A percentile compares a stretch with the other conserved stretches of the same genome.
Conservation (phyloP, 2,888 invertebrate species). For the Drosophila merina region DNA sequence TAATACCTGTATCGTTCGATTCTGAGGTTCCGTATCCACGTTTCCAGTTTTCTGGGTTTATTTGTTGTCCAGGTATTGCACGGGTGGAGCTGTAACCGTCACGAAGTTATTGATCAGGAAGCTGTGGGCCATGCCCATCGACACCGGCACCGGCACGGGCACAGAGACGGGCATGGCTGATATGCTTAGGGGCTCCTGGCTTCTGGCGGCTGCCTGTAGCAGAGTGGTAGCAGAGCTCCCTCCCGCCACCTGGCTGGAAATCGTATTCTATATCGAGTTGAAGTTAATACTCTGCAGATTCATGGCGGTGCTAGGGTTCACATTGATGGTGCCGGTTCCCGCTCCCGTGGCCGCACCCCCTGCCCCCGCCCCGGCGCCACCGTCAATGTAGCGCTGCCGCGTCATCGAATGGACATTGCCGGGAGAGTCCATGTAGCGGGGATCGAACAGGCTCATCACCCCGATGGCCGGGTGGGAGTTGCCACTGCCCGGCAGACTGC, state of each 20-base stretch:
- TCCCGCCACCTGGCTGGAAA: slow-evolving; percentile 69
- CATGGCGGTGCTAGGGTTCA: slow-evolving; percentile 87
- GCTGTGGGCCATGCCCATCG: slow-evolving; percentile 68
- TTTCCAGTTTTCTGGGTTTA: slow-evolving; percentile 38
- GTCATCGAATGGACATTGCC: slow-evolving; percentile 86
- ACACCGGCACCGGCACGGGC: slow-evolving; percentile 56
- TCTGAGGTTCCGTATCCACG: slow-evolving; percentile 4
- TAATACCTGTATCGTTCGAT: slow-evolving; percentile 69
- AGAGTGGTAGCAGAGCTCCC: slow-evolving; percentile 39
- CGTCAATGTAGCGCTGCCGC: slow-evolving; percentile 84
- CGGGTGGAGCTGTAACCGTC: slow-evolving; percentile 67
- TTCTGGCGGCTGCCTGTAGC: slow-evolving; percentile 67
- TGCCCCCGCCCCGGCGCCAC: slow-evolving; percentile 68
- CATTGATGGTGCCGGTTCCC: slow-evolving; percentile 83
- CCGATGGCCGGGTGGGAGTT: slow-evolving; percentile 86
- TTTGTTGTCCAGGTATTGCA: slow-evolving; percentile 70
- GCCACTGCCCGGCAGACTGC: slow-evolving; percentile 51
- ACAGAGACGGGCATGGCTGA: slow-evolving; percentile 66
- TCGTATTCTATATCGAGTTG: slow-evolving; percentile 88
- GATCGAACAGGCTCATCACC: slow-evolving; percentile 89
- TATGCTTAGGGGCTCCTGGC: slow-evolving; percentile 69
- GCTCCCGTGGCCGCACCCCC: slow-evolving; percentile 63
- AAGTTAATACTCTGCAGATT: slow-evolving; percentile 91
- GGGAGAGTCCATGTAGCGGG: slow-evolving; percentile 88
- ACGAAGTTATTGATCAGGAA: slow-evolving; percentile 79